A percentile compares a stretch with the other conserved stretches of the same genome.
Conservation (phyloP, 2,888 invertebrate species). For the Mimas tiliae region DNA sequence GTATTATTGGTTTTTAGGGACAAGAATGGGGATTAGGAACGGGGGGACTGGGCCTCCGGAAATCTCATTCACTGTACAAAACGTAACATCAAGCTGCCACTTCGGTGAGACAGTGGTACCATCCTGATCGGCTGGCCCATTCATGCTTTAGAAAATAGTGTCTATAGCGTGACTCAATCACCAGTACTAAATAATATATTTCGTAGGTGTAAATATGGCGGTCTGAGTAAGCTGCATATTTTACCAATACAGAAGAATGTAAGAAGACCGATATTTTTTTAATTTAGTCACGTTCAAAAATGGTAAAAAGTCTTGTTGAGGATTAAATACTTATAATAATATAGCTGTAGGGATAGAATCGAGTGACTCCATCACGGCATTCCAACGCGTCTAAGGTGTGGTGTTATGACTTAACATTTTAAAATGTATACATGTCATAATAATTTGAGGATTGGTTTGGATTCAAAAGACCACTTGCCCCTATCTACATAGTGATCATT, state of each 20-base stretch:
- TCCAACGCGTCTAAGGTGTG: conserved; percentile 10
- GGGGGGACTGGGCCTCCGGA: too few relatives aligned
- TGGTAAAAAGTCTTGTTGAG: neutral
- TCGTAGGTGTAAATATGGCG: neutral
- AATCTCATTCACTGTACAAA: too few relatives aligned
- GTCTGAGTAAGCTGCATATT: neutral
- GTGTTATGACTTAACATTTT: neutral
- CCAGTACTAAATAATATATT: too few relatives aligned
- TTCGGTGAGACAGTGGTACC: too few relatives aligned
- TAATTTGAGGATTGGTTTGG: neutral
- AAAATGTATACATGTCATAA: neutral
- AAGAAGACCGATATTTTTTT: neutral
- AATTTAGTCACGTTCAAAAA: neutral
- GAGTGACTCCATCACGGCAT: neutral
- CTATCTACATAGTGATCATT: neutral
- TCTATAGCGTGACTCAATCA: too few relatives aligned
- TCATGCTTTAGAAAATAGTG: too few relatives aligned
- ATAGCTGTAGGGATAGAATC: neutral
- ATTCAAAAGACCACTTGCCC: conserved; percentile 2
- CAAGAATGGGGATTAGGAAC: too few relatives aligned
- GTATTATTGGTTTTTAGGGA: too few relatives aligned
- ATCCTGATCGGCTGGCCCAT: too few relatives aligned
- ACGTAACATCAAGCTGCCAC: too few relatives aligned
- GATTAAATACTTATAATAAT: neutral
- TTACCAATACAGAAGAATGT: neutral